Base-by-base conservation (phyloP, 2,888 invertebrate species). In the Microctonus aethiopoides region DNA sequence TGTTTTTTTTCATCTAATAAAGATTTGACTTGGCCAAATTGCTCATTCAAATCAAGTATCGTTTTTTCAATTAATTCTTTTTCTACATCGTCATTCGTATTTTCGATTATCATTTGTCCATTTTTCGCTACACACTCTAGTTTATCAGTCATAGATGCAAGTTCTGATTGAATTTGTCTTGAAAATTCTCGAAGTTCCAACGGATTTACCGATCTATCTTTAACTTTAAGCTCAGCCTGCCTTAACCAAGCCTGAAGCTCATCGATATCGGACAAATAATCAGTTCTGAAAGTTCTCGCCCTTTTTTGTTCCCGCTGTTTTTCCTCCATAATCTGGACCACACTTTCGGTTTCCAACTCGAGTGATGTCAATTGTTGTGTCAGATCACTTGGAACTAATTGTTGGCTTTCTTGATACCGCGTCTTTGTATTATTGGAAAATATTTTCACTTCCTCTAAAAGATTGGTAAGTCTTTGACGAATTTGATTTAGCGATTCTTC, bases 251-350 rank as follows among this genome's bases (percentile, higher is more conserved):
- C 89, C 83, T 94, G 94, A 26, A 96, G 91, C 75, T 92, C 92
- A 76, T 95, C 95, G 29, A 94, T 93, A 81, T 94, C 95, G 29
- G 89, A 88, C 59, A 92, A 87, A 86, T 95, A 96, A 77, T 96
- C 96, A 63, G 92, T 90, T 69, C 95, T 91, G 70, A 94, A 90
- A 16, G 94, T 94, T 80, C 92, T 91, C 26, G 96, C 96, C 75
- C 95, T 92, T 86, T 95, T 95, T 88, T 94, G 93, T 86, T 95
- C 95, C 84, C 94, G 91, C 82, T 93, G 92, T 86, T 95, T 95
- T 82, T 95, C 94, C 83, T 95, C 96, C 94, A 96, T 94, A 62
- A 91, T 91, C 79, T 92, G 92, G 65, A 91, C 90, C 68, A 95
- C 89, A 74, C 92, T 91, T 87, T 97, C 96, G 61, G 93, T 91